Conservation (phyloP, 2,888 invertebrate species). For the Pollenia griseotomentosa region DNA sequence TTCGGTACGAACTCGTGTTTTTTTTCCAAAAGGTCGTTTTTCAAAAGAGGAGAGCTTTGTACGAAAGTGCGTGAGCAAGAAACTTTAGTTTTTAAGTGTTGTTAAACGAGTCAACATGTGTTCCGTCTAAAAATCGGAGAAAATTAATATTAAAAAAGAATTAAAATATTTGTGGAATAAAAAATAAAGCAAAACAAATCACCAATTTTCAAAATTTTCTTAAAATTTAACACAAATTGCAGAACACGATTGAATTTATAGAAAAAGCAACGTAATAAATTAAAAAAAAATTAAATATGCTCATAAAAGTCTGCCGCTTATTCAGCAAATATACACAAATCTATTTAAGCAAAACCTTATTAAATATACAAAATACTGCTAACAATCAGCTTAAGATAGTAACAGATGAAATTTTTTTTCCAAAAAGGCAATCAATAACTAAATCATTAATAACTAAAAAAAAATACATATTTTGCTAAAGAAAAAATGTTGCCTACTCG, state of each 20-base stretch:
- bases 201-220: not conserved
- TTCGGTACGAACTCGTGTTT: not conserved
- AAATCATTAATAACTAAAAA: not conserved
- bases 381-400: not conserved
- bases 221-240: not conserved
- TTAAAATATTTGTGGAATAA: not conserved
- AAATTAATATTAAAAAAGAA: not conserved
- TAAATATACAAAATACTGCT: not conserved
- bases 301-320: not conserved
- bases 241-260: not conserved
- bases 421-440: not conserved
- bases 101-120: slow-evolving; percentile 60
- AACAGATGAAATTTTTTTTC: not conserved
- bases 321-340: slow-evolving; percentile 4
- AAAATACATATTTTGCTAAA: too few relatives aligned
- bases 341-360: not conserved
- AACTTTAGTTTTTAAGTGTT: slow-evolving; percentile 63
- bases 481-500: too few relatives aligned
- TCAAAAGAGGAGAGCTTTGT: slow-evolving; percentile 45
- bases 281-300: slow-evolving; percentile 5
- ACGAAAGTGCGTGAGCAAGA: slow-evolving; percentile 54
- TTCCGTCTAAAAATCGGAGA: slow-evolving; percentile 35
- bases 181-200: not conserved
- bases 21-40: slow-evolving; percentile 5
- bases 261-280: not conserved